These are phyloP conservation scores for Tipula confusa DNA, from an alignment of 2,888 invertebrate species.

Conservation along the genomic window DNA sequence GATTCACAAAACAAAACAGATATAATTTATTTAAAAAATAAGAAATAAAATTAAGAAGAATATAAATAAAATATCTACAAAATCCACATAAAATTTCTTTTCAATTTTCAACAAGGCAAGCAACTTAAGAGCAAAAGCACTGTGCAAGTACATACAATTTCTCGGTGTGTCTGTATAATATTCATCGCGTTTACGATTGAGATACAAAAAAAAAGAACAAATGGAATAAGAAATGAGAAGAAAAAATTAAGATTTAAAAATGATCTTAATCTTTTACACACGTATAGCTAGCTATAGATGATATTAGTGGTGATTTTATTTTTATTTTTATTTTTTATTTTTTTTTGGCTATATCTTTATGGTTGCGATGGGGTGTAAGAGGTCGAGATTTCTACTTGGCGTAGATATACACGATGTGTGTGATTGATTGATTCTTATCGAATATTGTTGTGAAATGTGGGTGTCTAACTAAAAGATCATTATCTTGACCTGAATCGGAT, in stretches of 20 bases:
- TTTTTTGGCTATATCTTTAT: neutral
- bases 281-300: too few species aligned
- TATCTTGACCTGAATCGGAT: neutral
- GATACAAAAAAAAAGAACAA: too few species aligned
- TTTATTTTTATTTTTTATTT: neutral
- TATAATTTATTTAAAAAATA: conserved; percentile 4
- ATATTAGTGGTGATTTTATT: neutral
- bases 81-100: conserved; percentile 14
- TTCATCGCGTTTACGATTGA: neutral
- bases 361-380: neutral
- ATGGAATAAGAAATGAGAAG: neutral
- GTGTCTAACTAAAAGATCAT: neutral
- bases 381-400: neutral
- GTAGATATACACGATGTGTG: neutral
- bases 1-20: conserved; percentile 25
- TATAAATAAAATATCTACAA: conserved; percentile 15
- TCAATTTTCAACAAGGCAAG: conserved; percentile 12
- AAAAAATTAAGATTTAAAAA: too few species aligned
- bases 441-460: neutral
- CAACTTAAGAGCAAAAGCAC: neutral
- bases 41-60: neutral
- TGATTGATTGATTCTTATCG: neutral
- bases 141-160: neutral
- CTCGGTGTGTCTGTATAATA: neutral
- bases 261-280: conserved; percentile 3